Evolutionary conservation across 2,113 vertebrate genomes (phyloP).

Genomic region (Oryzias celebensis): DNA sequence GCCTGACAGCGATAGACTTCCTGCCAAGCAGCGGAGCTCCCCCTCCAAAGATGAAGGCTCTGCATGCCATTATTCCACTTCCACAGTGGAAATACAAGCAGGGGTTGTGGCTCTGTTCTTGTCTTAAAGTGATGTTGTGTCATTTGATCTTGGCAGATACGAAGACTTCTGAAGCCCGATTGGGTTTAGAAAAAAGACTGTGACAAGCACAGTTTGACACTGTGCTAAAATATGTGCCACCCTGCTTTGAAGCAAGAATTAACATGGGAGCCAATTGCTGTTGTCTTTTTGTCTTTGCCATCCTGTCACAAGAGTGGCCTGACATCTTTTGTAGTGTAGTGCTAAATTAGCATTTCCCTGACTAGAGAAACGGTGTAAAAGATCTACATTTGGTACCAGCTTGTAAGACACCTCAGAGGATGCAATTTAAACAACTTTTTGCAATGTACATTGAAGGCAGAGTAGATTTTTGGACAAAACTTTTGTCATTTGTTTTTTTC

Average conservation of each 20-base stretch:
- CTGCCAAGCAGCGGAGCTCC: constrained; percentile 50
- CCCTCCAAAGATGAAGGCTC: constrained; percentile 71
- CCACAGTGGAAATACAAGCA: constrained; percentile 67
- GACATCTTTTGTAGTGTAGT: constrained; percentile 60
- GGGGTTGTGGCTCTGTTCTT: constrained; percentile 59
- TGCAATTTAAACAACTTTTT: not conserved
- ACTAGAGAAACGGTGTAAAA: constrained; percentile 51
- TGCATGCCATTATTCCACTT: constrained; percentile 58
- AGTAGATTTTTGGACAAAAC: constrained; percentile 8
- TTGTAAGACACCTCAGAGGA: constrained; percentile 26
- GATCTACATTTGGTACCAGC: constrained; percentile 23
- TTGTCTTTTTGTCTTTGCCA: constrained; percentile 47
- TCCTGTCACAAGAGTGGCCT: constrained; percentile 56
- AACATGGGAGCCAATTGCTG: constrained; percentile 66
- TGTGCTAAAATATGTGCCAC: constrained; percentile 48
- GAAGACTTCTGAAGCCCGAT: constrained; percentile 68
- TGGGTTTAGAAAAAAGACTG: constrained; percentile 42
- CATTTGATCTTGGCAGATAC: constrained; percentile 72
- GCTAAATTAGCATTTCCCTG: constrained; percentile 60
- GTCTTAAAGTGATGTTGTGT: constrained; percentile 69
- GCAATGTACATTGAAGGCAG: constrained; percentile 41
- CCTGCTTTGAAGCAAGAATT: constrained; percentile 69
- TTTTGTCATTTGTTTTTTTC: constrained; percentile 10
- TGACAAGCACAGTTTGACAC: constrained; percentile 51
- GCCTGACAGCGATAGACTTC: constrained; percentile 61